Base-by-base conservation (phyloP, 2,888 invertebrate species). In the Catotricha subobsoleta region DNA sequence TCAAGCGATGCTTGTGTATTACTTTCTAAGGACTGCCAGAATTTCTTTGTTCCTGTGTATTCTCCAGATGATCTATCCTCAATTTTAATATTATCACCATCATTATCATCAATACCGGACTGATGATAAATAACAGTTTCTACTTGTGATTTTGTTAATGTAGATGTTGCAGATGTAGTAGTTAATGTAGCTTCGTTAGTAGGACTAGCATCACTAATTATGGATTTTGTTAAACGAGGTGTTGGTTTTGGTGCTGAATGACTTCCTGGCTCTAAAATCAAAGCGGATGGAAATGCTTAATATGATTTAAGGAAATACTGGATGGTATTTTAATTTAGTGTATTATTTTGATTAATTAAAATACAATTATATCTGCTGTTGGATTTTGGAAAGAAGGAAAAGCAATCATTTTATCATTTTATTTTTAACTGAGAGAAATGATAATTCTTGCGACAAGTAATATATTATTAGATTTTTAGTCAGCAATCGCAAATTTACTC, bases 231-330 rank as follows among this genome's bases (percentile, higher is more conserved):
- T 47, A 54, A 54, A 45, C 68, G 62, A 40, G 68, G 68, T 53
- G 65, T 67, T 48, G 68, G 67, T 58, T 62, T 65, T 46, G 68
- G 49, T 41, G 48, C 44, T 37, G 48, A 45, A 41, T 57, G 59
- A 53, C 52, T 58, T 57, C 57, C 55, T 60, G 59, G 54, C 55
- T 62, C 62, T 62, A 63, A 60, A 60, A 60, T 53, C 58, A 59
- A 53, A 51, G 53, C 52, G 51, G n/a, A n/a, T 45, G 51, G 52
- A 54, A 48, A 49, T 49, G 51, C 34, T 13, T 20, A 33, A 34
- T 50, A 47, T 51, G 36, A 12, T 36, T n/a, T n/a, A 36, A 15
- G 23, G 18, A 20, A 33, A 33, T 15, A 16, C 16, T 6, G 13
- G 13, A 7, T 23, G 5, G 23, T 23, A 7, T 7, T 23, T 23